phyloP scores from a whole-genome alignment of 1,140 invertebrate genomes.

The Diorhabda sublineata region DNA sequence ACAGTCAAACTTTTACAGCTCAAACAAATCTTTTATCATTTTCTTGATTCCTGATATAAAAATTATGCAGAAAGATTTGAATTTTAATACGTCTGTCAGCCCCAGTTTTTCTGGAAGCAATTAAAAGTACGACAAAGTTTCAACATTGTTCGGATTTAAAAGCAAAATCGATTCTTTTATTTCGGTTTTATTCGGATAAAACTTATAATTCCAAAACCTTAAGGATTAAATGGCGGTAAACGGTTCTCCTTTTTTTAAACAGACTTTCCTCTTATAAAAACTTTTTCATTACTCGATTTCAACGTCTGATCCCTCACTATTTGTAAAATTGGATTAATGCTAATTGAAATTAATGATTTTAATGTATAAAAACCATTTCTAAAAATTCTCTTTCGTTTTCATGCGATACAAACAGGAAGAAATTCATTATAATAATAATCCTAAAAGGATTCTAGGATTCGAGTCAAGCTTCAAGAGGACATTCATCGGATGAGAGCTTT shows the following conservation, averaged over 20 bases:
- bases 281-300: too few species aligned
- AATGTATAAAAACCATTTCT: too few species aligned
- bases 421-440: too few species aligned
- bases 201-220: background rate
- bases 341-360: too few species aligned
- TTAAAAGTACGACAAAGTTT: conserved; percentile 28
- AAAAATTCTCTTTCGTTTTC: too few species aligned
- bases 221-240: background rate
- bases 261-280: background rate
- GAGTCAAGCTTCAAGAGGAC: too few species aligned
- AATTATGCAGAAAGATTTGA: conserved; percentile 36
- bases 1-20: conserved; percentile 25
- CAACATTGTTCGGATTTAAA: conserved; percentile 11
- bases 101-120: conserved; percentile 26
- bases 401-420: too few species aligned
- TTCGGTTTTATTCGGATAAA: background rate
- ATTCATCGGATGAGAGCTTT: too few species aligned
- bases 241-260: background rate
- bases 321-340: too few species aligned
- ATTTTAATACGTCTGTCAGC: conserved; percentile 37
- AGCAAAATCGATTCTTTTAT: conserved; percentile 13
- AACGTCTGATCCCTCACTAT: too few species aligned
- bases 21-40: conserved; percentile 40
- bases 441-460: too few species aligned
- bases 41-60: conserved; percentile 34